Evolutionary conservation across 2,888 invertebrate species (phyloP).

Genomic region (Herminia tarsipennalis): DNA sequence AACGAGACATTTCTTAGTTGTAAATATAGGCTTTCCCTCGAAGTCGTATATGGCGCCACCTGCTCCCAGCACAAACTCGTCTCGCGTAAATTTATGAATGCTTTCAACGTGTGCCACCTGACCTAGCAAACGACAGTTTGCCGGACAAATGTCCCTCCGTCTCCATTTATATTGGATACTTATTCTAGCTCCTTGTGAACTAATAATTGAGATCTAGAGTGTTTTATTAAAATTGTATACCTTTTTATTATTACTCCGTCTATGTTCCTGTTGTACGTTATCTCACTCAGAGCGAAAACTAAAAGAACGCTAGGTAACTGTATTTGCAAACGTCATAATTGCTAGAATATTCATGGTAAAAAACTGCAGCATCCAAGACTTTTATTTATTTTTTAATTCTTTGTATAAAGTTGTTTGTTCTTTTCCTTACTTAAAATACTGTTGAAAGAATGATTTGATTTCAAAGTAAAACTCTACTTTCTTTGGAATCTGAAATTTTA

Average conservation of each 20-base stretch:
- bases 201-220: conserved; percentile 10
- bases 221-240: neutral
- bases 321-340: too few relatives aligned
- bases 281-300: neutral
- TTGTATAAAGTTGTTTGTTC: conserved; percentile 10
- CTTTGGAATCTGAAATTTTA: conserved; percentile 43
- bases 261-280: neutral
- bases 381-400: conserved; percentile 8
- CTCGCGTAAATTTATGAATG: conserved; percentile 80
- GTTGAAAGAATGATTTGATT: conserved; percentile 21
- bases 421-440: conserved; percentile 14
- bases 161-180: conserved; percentile 72
- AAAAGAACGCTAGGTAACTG: neutral
- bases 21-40: conserved; percentile 59
- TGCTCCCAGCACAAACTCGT: conserved; percentile 71
- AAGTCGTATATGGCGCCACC: conserved; percentile 67
- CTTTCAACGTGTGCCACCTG: conserved; percentile 83
- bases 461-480: conserved; percentile 29
- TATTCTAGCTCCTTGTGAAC: conserved; percentile 49
- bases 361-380: conserved; percentile 4
- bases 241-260: neutral
- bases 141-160: conserved; percentile 73
- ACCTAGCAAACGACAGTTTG: conserved; percentile 76
- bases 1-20: conserved; percentile 52
- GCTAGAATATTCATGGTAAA: conserved; percentile 15